A percentile compares a stretch with the other conserved stretches of the same genome.
phyloP scores from a whole-genome alignment of 2,888 invertebrate species.

The Calliphora vomitoria region DNA sequence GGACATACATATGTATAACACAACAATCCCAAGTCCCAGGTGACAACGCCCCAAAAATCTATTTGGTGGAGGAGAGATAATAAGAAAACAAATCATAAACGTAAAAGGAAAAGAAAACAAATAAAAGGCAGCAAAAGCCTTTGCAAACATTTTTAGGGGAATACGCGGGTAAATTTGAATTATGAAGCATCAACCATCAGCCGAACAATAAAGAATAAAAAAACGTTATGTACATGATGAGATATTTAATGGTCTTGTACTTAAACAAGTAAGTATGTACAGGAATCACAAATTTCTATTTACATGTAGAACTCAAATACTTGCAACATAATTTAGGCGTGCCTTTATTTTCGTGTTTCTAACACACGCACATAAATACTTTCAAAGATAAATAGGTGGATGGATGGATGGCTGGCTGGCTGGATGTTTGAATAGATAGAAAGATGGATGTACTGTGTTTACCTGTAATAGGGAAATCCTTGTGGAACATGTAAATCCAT shows the following conservation, averaged over 20 bases:
- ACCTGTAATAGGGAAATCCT: conserved; percentile 96
- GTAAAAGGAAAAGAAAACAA: conserved; percentile 14
- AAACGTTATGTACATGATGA: conserved; percentile 51
- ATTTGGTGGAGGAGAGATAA: conserved; percentile 42
- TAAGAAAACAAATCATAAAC: conserved; percentile 58
- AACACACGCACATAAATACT: conserved; percentile 1
- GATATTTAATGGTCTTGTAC: conserved; percentile 51
- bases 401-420: background rate
- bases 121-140: conserved; percentile 5
- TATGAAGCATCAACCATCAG: conserved; percentile 49
- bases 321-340: conserved; percentile 66
- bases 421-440: too few species aligned
- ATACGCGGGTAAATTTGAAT: conserved; percentile 60
- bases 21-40: conserved; percentile 38
- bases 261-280: conserved; percentile 14
- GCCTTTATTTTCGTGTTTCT: conserved; percentile 72
- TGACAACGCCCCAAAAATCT: conserved; percentile 70
- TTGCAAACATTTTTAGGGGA: conserved; percentile 51
- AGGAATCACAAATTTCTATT: conserved; percentile 41
- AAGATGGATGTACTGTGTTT: conserved; percentile 63
- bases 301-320: conserved; percentile 17
- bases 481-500: conserved; percentile 97
- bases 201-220: conserved; percentile 51
- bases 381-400: background rate
- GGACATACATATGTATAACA: conserved; percentile 38